These are phyloP conservation scores for Copidosoma aretas DNA, from an alignment of 2,888 invertebrate species.

Conservation along the genomic window DNA sequence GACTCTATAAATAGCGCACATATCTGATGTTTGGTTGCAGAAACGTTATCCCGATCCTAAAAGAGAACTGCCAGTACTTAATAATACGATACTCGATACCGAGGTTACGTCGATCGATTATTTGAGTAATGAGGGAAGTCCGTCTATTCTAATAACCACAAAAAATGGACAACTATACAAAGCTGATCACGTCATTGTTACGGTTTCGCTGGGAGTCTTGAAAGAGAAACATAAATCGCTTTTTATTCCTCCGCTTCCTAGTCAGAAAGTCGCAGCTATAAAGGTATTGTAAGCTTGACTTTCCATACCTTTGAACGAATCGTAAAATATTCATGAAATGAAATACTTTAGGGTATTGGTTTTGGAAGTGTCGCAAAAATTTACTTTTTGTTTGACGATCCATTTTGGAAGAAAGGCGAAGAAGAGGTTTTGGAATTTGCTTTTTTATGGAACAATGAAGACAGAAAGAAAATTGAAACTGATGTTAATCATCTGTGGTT, in stretches of 20 bases:
- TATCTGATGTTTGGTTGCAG: constrained; percentile 7
- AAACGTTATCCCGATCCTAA: constrained; percentile 47
- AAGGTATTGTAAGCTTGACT: constrained; percentile 47
- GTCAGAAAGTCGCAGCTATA: constrained; percentile 66
- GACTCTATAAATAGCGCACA: too few relatives aligned
- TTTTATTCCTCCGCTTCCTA: constrained; percentile 68
- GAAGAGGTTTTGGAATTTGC: neutral
- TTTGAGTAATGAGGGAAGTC: constrained; percentile 30
- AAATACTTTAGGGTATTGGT: constrained; percentile 62
- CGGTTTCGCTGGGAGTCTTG: constrained; percentile 74
- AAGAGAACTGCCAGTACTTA: constrained; percentile 51
- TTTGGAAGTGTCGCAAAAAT: constrained; percentile 76
- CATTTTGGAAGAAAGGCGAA: constrained; percentile 68
- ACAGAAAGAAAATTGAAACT: constrained; percentile 47
- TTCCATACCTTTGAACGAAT: neutral
- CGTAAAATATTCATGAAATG: neutral
- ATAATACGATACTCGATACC: constrained; percentile 49
- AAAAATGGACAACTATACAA: constrained; percentile 65
- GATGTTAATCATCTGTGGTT: constrained; percentile 13
- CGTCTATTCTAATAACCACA: constrained; percentile 55
- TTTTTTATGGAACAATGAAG: constrained; percentile 66
- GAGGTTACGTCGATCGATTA: constrained; percentile 53
- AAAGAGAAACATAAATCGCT: constrained; percentile 66
- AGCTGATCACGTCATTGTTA: constrained; percentile 73
- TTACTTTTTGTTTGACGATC: constrained; percentile 68